Evolutionary conservation across 2,797 vertebrate species (phyloP), one percentile per base, ranked within the genome.

Genomic region (Molossus alvarezi): DNA sequence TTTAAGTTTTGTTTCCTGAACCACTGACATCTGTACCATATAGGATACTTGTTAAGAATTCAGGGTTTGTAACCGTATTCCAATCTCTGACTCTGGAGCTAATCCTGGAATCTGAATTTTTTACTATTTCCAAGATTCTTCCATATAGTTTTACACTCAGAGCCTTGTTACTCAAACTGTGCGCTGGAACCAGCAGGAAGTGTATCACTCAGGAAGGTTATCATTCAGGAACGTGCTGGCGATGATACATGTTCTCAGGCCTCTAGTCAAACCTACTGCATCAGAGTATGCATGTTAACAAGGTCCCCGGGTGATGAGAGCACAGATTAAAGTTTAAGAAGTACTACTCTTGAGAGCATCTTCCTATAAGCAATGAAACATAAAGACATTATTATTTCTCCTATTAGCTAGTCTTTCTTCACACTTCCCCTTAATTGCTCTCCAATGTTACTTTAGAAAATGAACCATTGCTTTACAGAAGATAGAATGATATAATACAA

Each of bases 391-490:
- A 23, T 60, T 48, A 29, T 37, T 79, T 62, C 12, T 11, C 25
- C n/a, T 73, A 83, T 71, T 65, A 75, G 12, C 29, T 75, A 65
- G 41, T 18, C 57, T 71, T 86, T 72, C 23, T 86, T 55, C 82
- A 87, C 6, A 62, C 17, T 64, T 41, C 83, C 9, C n/a, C 9
- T 67, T 76, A 85, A 73, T 81, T 3, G 6, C 11, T 65, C 27
- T 72, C 80, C 33, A 87, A 45, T 55, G 17, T 29, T 91, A 77
- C 53, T 72, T 91, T 86, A 82, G 62, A 83, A 95, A 83, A 82
- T 72, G 62, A n/a, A 87, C 57, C 21, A n/a, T 72, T 95, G 75
- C 58, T 72, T 86, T 91, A 95, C 77, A 37, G 77, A 79, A 92
- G 25, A 65, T 80, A 6, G 29, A 81, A 76, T 82, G 86, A 67